Base-by-base conservation (phyloP, 1,140 invertebrate species). In the Drosophila oshimai region DNA sequence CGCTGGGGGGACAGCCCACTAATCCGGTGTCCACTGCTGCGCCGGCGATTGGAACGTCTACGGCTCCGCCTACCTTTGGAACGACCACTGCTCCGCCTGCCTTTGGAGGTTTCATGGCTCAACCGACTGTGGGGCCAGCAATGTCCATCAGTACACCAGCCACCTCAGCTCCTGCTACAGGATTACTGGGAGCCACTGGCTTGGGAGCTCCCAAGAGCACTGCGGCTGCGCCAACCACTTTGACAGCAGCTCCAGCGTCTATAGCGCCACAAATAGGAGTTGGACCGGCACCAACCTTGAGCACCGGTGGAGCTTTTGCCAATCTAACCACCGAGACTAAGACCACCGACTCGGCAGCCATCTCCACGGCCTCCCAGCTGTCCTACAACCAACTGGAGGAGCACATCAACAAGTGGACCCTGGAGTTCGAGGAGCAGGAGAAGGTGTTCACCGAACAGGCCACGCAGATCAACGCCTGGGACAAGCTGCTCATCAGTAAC, bases 381-480 rank as follows among this genome's bases (percentile, higher is more conserved):
- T 97, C 94, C 12, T 99, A 98, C 87, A 94, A 95, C 17, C 96
- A 98, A 87, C 90, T 99, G 15, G 97, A 99, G 91, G 98, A 99
- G 80, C 93, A 94, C 1, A 97, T 99, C 39, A 99, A 99, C 89
- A 99, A 99, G 91, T 99, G 98, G 97, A 98, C 96, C 0, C 89
- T 96, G 10, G 97, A 99, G 81, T 91, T 99, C 9, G 96, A 98
- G 80, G 97, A 98, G 72, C 97, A 99, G 89, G 98, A 99, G 89
- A 97, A 96, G 90, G 93, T 95, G 1, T 99, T 99, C 90, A 94
- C 98, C 31, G 96, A 97, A 90, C 98, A 99, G 92, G 97, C 98
- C 1, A 96, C 96, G 6, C 96, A 98, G 91, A 95, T 99, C 12
- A 99, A 99, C 91, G 95, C 95, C 5, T 99, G 98, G 97, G 98